phyloP scores from a whole-genome alignment of 2,888 invertebrate genomes.

The Schizaphis graminum region DNA sequence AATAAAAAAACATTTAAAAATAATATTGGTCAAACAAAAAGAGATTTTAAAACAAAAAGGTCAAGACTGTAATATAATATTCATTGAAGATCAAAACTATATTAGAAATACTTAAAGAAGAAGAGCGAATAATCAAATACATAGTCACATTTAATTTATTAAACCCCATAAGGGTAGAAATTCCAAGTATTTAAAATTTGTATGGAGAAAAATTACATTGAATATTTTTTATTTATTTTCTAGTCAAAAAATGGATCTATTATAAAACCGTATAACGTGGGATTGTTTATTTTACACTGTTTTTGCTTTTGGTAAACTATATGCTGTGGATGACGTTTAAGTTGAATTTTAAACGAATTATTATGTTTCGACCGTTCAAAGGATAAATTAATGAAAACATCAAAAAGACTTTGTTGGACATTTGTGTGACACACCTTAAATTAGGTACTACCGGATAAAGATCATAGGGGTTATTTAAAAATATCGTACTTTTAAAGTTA shows the following conservation, averaged over 20 bases:
- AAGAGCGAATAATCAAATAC: not conserved
- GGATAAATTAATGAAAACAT: not conserved
- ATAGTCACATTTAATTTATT: not conserved
- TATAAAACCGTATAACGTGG: not conserved
- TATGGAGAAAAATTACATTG: not conserved
- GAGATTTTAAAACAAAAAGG: not conserved
- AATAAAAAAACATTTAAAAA: not conserved
- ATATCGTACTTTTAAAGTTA: not conserved
- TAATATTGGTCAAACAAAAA: not conserved
- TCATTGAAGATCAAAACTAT: not conserved
- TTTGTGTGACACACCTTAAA: not conserved
- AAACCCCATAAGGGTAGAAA: too few relatives aligned
- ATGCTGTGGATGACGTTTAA: not conserved
- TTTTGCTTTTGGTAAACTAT: not conserved
- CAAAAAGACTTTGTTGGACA: not conserved
- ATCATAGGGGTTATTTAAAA: not conserved
- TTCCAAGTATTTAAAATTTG: not conserved
- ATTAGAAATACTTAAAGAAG: not conserved
- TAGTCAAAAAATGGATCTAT: not conserved
- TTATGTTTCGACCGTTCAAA: not conserved
- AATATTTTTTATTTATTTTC: not conserved
- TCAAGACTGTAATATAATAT: not conserved
- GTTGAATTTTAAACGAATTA: slow-evolving; percentile 46
- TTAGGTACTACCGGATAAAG: not conserved
- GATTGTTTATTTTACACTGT: not conserved